Conservation (phyloP, 1,140 invertebrate species). For the Paraescarpia echinospica region DNA sequence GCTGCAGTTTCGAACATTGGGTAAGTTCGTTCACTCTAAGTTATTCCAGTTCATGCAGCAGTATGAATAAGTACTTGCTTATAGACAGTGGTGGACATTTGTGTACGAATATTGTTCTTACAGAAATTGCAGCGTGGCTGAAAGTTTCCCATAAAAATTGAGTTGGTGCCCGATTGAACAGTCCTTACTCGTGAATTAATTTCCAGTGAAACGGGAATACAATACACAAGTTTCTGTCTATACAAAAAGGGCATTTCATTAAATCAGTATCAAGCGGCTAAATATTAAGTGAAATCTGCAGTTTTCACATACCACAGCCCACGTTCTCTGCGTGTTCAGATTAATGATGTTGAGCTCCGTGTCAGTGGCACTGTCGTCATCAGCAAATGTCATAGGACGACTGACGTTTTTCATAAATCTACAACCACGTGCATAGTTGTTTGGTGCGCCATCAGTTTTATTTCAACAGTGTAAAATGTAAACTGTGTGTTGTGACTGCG, state of each 20-base stretch:
- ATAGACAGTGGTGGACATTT: too few relatives aligned
- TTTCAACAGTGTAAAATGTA: conserved; percentile 29
- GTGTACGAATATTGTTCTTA: too few relatives aligned
- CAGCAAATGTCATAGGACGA: conserved; percentile 43
- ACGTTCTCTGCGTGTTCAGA: background rate
- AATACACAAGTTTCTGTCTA: too few relatives aligned
- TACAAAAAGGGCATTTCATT: too few relatives aligned
- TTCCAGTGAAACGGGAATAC: background rate
- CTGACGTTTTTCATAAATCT: conserved; percentile 25
- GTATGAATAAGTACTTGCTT: too few relatives aligned
- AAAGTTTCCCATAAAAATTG: too few relatives aligned
- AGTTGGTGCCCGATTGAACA: background rate
- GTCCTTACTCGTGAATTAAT: background rate
- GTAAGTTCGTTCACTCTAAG: too few relatives aligned
- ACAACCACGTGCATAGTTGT: conserved; percentile 37
- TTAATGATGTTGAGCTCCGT: background rate
- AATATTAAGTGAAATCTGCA: background rate
- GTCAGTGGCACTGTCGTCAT: conserved; percentile 30
- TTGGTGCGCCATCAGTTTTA: conserved; percentile 36
- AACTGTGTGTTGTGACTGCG: too few relatives aligned
- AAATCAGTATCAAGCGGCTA: background rate
- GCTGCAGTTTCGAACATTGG: too few relatives aligned
- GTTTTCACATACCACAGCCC: background rate
- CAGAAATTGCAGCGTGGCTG: too few relatives aligned
- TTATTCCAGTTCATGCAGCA: too few relatives aligned